A percentile compares a stretch with the other conserved stretches of the same genome.
phyloP scores from a whole-genome alignment of 2,113 vertebrate species.

The Phaethornis superciliosus region DNA sequence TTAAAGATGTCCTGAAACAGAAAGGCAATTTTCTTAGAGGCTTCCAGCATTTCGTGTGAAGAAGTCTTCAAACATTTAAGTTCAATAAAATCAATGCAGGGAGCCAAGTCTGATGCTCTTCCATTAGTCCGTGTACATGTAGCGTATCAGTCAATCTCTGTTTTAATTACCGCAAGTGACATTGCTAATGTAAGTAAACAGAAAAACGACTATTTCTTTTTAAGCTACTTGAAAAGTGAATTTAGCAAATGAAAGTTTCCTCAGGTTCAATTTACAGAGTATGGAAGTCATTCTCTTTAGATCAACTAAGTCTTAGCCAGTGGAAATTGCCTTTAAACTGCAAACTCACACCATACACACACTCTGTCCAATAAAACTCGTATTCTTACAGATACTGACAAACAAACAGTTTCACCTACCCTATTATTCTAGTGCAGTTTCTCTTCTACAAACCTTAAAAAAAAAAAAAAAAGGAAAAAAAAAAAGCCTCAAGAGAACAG shows the following conservation, averaged over 20 bases:
- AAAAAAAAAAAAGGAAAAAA: background rate
- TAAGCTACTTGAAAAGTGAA: background rate
- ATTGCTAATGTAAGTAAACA: fast-evolving
- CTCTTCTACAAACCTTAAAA: background rate
- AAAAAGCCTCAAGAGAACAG: background rate
- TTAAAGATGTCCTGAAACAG: background rate
- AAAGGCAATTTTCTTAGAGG: background rate
- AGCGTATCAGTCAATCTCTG: background rate
- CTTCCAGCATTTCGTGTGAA: background rate
- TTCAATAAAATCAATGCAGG: background rate
- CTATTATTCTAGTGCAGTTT: background rate
- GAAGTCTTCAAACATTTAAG: background rate
- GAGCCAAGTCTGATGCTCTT: background rate
- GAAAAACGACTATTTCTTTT: background rate
- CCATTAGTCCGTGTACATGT: background rate
- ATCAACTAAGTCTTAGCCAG: background rate
- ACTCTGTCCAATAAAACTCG: background rate
- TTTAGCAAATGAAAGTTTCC: background rate
- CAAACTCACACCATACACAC: too few relatives aligned
- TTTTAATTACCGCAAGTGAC: background rate
- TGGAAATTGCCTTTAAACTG: background rate
- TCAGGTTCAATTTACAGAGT: background rate
- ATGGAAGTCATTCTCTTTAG: background rate
- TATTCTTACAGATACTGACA: background rate
- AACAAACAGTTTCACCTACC: background rate